Base-by-base conservation (phyloP, 2,888 invertebrate genomes). In the Rotaria socialis region DNA sequence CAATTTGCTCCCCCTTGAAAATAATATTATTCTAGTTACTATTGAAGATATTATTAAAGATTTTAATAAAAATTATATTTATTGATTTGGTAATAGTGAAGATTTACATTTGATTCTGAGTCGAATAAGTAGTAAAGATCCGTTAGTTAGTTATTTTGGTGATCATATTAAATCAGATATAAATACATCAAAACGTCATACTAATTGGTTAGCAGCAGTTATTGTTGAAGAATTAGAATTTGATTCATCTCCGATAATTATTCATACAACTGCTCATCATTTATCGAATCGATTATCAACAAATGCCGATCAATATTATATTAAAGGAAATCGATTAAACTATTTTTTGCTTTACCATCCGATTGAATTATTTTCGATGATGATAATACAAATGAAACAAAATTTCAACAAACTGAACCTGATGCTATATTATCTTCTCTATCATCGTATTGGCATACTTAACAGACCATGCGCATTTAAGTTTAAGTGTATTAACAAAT, bases 401-500 rank as follows among this genome's bases (percentile, higher is more conserved):
- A n/a, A n/a, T n/a, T n/a, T n/a, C n/a, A n/a, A n/a, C n/a, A n/a
- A n/a, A n/a, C n/a, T n/a, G n/a, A n/a, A n/a, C n/a, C n/a, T n/a
- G n/a, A 60, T 60, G 60, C 60, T 14, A 3, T 60, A n/a, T 60
- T 60, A 60, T 27, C 60, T 27, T n/a, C 60, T 27, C n/a, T 60
- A 27, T 60, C 60, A 27, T 60, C 60, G 1, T 60, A 60, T 27
- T 60, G 60, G 60, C 27, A 60, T 27, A n/a, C 60, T 60, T 60
- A n/a, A 60, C 60, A n/a, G 27, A 60, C 8, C 60, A 60, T 27
- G 60, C 60, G 27, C 60, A 60, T 60, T 60, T 60, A 60, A 60
- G 60, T 60, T 60, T 60, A 27, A 60, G 60, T 60, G 60, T 60
- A n/a, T 60, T 60, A 27, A 27, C 60, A 27, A 60, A 60, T 60